These are phyloP conservation scores for Prorops nasuta DNA, from an alignment of 1,140 invertebrate species.

Conservation along the genomic window DNA sequence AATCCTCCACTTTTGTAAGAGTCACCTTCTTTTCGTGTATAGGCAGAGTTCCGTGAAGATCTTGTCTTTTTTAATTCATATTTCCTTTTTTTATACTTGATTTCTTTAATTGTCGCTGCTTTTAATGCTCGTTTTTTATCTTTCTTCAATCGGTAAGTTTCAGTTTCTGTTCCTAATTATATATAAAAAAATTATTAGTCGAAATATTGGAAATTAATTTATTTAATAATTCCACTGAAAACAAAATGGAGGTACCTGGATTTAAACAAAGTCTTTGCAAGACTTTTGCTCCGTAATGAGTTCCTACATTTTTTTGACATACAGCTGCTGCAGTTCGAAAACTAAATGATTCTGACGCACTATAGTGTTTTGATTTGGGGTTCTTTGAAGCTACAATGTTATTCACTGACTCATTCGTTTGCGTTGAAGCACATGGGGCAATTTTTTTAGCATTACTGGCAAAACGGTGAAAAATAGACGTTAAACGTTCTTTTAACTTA, in stretches of 20 bases:
- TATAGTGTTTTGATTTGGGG: neutral
- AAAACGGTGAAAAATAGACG: neutral
- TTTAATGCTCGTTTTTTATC: neutral
- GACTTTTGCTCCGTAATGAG: constrained; percentile 4
- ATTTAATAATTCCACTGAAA: no score
- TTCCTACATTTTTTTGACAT: neutral
- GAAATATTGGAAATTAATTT: no score
- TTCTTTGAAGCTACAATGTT: neutral
- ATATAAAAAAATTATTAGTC: no score
- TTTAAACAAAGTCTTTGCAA: neutral
- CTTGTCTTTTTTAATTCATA: neutral
- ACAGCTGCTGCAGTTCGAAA: neutral
- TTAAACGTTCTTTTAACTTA: neutral
- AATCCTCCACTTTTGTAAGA: constrained; percentile 1
- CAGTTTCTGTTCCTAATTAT: no score
- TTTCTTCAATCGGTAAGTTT: no score
- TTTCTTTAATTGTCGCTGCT: neutral
- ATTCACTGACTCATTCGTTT: neutral
- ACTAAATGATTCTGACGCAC: neutral
- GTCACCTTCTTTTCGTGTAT: constrained; percentile 5
- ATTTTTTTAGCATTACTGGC: constrained; percentile 2
- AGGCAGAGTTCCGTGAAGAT: neutral
- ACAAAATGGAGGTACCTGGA: neutral
- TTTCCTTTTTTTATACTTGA: neutral
- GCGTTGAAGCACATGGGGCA: neutral